Conservation (phyloP, 2,888 invertebrate species). For the Brachynemurus nebulosus region DNA sequence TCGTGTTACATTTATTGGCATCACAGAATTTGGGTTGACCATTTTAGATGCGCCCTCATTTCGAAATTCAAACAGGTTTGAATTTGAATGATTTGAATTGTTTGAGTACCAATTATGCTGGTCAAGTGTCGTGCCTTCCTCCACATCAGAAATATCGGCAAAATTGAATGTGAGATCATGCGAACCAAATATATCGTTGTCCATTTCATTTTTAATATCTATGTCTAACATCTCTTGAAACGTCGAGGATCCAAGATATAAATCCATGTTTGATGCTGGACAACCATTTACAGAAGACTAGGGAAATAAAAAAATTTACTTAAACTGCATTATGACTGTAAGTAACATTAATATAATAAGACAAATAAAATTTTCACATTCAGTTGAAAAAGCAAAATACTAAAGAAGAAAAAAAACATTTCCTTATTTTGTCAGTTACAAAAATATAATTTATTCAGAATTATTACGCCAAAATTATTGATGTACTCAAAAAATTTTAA, state of each 20-base stretch:
- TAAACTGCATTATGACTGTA: too few species aligned
- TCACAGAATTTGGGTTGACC: conserved; percentile 84
- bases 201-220: conserved; percentile 77
- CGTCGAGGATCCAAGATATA: conserved; percentile 38
- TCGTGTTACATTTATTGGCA: conserved; percentile 50
- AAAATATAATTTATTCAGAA: too few species aligned
- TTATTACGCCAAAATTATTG: too few species aligned
- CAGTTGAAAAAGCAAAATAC: too few species aligned
- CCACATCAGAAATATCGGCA: conserved; percentile 50
- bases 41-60: conserved; percentile 62
- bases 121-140: conserved; percentile 39
- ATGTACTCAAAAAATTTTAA: too few species aligned
- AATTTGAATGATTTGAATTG: conserved; percentile 42
- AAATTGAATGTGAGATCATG: conserved; percentile 49
- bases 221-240: conserved; percentile 84
- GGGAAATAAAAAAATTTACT: conserved; percentile 7
- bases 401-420: too few species aligned
- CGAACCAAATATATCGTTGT: conserved; percentile 59
- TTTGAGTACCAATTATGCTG: conserved; percentile 38
- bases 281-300: conserved; percentile 14
- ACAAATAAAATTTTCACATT: too few species aligned
- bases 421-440: too few species aligned
- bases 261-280: conserved; percentile 37
- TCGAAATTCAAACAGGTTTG: conserved; percentile 52
- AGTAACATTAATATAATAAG: too few species aligned